These are phyloP conservation scores for Urocolius indicus DNA, from an alignment of 2,113 vertebrate genomes.

Conservation along the genomic window DNA sequence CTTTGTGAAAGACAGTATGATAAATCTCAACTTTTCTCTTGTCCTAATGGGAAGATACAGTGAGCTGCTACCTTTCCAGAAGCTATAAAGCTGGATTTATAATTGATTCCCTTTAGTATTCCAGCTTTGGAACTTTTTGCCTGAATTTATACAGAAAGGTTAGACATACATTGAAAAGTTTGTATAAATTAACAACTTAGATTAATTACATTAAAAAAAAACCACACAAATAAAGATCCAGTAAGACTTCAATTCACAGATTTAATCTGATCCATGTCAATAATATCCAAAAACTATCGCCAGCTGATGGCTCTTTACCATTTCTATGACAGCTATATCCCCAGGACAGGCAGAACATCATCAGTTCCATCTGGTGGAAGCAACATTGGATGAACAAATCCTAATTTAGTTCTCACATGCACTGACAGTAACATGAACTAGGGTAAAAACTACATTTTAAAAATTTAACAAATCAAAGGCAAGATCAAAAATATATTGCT, in stretches of 20 bases:
- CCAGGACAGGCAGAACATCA: slow-evolving; percentile 14
- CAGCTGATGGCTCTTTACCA: neutral
- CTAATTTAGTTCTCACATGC: slow-evolving; percentile 27
- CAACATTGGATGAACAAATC: neutral
- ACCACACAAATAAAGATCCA: neutral
- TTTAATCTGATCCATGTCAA: neutral
- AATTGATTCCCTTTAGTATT: neutral
- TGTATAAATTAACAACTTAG: neutral
- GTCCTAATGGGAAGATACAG: neutral
- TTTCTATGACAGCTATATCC: slow-evolving; percentile 41
- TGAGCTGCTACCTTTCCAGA: neutral
- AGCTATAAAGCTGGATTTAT: neutral
- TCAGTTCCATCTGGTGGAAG: slow-evolving; percentile 52
- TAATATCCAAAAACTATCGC: neutral
- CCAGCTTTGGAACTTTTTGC: neutral
- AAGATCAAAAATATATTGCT: slow-evolving; percentile 23
- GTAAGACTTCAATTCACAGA: neutral
- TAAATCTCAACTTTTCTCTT: neutral
- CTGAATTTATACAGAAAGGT: neutral
- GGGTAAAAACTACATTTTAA: slow-evolving; percentile 26
- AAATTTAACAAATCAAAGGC: slow-evolving; percentile 37
- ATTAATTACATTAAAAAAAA: neutral
- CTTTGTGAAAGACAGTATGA: neutral
- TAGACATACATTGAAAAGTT: neutral
- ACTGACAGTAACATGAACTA: neutral